phyloP scores from a whole-genome alignment of 2,888 invertebrate species.

The Steinernema carpocapsae region DNA sequence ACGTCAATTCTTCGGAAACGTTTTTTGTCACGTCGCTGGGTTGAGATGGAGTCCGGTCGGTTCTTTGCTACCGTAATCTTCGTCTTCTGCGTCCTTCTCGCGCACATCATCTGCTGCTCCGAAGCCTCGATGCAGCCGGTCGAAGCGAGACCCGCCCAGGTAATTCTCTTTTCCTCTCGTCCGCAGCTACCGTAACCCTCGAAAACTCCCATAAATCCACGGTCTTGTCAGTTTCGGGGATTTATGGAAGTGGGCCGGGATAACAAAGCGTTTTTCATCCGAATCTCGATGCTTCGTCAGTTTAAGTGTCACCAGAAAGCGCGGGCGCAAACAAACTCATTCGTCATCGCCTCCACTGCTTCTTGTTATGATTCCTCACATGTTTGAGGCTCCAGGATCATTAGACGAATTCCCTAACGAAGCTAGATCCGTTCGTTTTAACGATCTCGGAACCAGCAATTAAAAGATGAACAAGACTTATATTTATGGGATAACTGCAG shows the following conservation, averaged over 20 bases:
- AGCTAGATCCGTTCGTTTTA: neutral
- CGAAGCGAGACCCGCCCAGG: neutral
- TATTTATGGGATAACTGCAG: too few species aligned
- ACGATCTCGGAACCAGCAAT: neutral
- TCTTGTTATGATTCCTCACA: too few species aligned
- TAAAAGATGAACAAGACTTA: neutral
- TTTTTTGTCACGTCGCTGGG: neutral
- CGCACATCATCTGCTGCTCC: neutral
- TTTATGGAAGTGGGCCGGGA: too few species aligned
- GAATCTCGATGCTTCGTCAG: too few species aligned
- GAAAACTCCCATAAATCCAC: too few species aligned
- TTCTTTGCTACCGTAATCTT: neutral
- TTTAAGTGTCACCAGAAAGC: too few species aligned
- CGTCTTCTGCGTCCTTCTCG: constrained; percentile 9
- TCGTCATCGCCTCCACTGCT: too few species aligned
- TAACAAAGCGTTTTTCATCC: too few species aligned
- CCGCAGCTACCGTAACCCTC: neutral
- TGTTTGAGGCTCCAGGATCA: too few species aligned
- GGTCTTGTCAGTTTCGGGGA: too few species aligned
- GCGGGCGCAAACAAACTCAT: too few species aligned
- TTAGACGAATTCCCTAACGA: too few species aligned
- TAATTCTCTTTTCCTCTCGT: neutral
- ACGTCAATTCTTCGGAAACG: neutral
- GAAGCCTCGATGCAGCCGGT: constrained; percentile 6
- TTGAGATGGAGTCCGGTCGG: constrained; percentile 25